phyloP scores from a whole-genome alignment of 2,113 vertebrate genomes.

The Megalops atlanticus region DNA sequence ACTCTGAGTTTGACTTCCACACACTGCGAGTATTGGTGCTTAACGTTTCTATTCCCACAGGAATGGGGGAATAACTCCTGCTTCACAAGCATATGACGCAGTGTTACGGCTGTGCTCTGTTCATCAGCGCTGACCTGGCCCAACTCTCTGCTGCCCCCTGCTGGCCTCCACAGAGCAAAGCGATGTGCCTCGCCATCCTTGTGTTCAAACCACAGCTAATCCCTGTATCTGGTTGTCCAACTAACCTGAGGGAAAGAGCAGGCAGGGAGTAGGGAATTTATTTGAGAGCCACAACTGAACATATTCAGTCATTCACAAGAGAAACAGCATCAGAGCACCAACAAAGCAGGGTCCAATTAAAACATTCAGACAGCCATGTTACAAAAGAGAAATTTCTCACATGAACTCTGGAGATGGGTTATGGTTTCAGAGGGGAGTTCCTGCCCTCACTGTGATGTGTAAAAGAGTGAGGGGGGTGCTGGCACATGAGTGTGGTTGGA shows the following conservation, averaged over 20 bases:
- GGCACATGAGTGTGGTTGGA: too few species aligned
- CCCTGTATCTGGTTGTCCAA: too few species aligned
- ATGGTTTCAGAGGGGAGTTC: background rate
- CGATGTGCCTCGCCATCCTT: too few species aligned
- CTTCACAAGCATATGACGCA: constrained; percentile 21
- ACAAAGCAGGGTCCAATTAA: background rate
- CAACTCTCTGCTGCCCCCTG: constrained; percentile 24
- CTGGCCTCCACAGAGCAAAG: background rate
- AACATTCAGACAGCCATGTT: background rate
- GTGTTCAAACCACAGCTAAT: too few species aligned
- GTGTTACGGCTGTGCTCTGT: constrained; percentile 15
- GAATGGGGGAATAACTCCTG: constrained; percentile 18
- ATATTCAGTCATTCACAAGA: background rate
- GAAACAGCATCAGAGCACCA: background rate
- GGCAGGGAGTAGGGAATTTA: background rate
- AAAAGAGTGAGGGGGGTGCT: background rate
- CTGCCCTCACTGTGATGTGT: background rate
- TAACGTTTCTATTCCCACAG: constrained; percentile 20
- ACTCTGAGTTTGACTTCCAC: background rate
- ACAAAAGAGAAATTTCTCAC: background rate
- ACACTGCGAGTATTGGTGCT: constrained; percentile 43
- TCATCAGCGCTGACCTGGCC: constrained; percentile 44
- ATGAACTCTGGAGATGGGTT: background rate
- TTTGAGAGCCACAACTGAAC: background rate
- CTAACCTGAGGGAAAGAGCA: background rate